These are phyloP conservation scores for Apoda limacodes DNA, from an alignment of 2,888 invertebrate genomes.

Conservation along the genomic window DNA sequence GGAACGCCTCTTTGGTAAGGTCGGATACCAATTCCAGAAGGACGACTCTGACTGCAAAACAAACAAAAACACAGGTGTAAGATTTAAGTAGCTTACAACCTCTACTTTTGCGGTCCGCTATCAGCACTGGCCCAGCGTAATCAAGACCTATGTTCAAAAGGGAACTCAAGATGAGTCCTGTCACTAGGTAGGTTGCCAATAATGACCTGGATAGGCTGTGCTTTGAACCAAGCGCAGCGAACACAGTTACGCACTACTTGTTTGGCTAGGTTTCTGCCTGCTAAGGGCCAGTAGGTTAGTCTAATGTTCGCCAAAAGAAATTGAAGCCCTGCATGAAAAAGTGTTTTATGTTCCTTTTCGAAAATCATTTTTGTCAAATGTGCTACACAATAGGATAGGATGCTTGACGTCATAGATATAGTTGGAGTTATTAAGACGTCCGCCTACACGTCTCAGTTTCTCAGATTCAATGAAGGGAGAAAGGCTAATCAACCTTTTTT, in stretches of 20 bases:
- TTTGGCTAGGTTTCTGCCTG: slow-evolving; percentile 11
- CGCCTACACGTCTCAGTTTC: slow-evolving; percentile 9
- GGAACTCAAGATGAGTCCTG: too few species aligned
- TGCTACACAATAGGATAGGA: slow-evolving; percentile 9
- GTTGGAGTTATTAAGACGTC: slow-evolving; percentile 11
- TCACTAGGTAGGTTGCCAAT: too few species aligned
- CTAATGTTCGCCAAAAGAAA: slow-evolving; percentile 12
- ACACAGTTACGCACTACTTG: slow-evolving; percentile 10
- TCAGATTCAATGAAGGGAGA: slow-evolving; percentile 5
- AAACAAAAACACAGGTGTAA: too few species aligned
- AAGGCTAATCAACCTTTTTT: slow-evolving; percentile 8
- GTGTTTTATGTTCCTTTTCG: slow-evolving; percentile 6
- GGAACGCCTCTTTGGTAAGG: too few species aligned
- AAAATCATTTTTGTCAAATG: slow-evolving; percentile 15
- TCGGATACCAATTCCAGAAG: too few species aligned
- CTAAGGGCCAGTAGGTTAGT: slow-evolving; percentile 13
- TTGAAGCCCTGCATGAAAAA: slow-evolving; percentile 15
- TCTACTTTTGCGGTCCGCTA: too few species aligned
- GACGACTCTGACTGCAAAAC: too few species aligned
- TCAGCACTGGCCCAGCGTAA: too few species aligned
- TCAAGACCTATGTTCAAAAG: too few species aligned
- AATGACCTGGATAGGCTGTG: slow-evolving; percentile 9
- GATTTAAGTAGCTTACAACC: too few species aligned
- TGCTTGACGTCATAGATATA: slow-evolving; percentile 11
- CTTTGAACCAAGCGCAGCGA: slow-evolving; percentile 12